Evolutionary conservation across 92 coral and sea anemone species (phyloP).

Genomic region (Galaxea fascicularis): DNA sequence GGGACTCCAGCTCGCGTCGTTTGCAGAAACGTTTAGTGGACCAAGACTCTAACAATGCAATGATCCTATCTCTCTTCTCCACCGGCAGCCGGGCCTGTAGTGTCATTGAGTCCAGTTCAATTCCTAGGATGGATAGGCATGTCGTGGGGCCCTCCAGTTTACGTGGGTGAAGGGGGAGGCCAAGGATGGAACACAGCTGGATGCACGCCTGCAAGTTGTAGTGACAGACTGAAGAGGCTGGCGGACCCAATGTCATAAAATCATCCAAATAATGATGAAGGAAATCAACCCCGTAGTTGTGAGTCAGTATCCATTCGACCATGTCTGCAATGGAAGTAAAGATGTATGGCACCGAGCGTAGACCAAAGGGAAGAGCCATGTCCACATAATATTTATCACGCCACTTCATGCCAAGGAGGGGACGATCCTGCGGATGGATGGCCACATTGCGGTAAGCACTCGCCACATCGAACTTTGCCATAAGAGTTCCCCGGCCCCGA

Average conservation of each 20-base stretch:
- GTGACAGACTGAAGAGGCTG: neutral
- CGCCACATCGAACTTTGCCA: no score
- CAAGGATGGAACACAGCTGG: neutral
- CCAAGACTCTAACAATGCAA: slow-evolving; percentile 17
- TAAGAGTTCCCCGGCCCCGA: no score
- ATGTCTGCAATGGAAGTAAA: no score
- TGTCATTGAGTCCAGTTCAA: slow-evolving; percentile 48
- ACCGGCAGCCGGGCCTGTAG: slow-evolving; percentile 12
- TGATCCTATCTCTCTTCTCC: slow-evolving; percentile 9
- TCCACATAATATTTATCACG: no score
- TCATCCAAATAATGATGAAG: no score
- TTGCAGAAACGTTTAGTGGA: slow-evolving; percentile 17
- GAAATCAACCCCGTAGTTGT: no score
- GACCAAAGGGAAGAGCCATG: no score
- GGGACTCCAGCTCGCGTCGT: slow-evolving; percentile 2
- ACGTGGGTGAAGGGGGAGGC: slow-evolving; percentile 5
- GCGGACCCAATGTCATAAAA: slow-evolving; percentile 37
- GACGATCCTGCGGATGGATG: no score
- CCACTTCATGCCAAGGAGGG: no score
- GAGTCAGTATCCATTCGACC: no score
- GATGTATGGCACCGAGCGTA: no score
- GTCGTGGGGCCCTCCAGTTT: slow-evolving; percentile 33
- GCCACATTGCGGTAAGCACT: no score
- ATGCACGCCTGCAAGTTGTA: neutral
- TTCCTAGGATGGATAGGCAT: slow-evolving; percentile 21